Base-by-base conservation (phyloP, 2,888 invertebrate species). In the Orchesella flavescens region DNA sequence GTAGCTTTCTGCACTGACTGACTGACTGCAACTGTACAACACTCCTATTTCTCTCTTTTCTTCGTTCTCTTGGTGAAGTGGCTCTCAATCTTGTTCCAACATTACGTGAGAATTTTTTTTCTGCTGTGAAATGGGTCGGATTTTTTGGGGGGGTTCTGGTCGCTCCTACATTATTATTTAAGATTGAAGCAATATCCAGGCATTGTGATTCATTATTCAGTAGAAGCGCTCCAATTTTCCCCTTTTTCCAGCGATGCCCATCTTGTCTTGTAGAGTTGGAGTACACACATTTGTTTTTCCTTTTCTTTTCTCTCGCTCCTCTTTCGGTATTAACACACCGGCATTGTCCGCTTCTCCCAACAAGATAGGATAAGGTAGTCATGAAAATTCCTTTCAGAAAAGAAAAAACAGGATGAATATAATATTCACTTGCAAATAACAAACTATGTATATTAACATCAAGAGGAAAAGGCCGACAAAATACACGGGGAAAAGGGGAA, bases 151-250 rank as follows among this genome's bases (percentile, higher is more conserved):
- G 63, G n/a, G 79, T 43, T 53, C 17, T 55, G 43, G 24, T 49
- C 44, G 65, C 78, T 81, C 74, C 21, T 73, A 73, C 83, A 83
- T 86, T 83, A 83, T 83, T 82, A 75, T 81, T 82, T 82, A 82
- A 82, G 82, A 75, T 82, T 82, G 75, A 76, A 82, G 74, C 82
- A 82, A 82, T 82, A 82, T 75, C 82, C 82, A 75, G 71, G 83
- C 77, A 83, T 76, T 24, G 43, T 83, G 77, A 83, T 83, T 83
- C 83, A 83, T 83, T 83, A 83, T 83, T 83, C 83, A 83, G 59
- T 49, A 83, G 83, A 71, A 73, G 83, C 72, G 83, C 83, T 83
- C 83, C 83, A 83, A 82, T 76, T 80, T 74, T 73, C 53, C 71
- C 15, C 63, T 71, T 43, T 49, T 65, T 55, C 53, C 53, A 12